Evolutionary conservation across 1,140 invertebrate genomes (phyloP).

Genomic region (Dysdera silvatica): DNA sequence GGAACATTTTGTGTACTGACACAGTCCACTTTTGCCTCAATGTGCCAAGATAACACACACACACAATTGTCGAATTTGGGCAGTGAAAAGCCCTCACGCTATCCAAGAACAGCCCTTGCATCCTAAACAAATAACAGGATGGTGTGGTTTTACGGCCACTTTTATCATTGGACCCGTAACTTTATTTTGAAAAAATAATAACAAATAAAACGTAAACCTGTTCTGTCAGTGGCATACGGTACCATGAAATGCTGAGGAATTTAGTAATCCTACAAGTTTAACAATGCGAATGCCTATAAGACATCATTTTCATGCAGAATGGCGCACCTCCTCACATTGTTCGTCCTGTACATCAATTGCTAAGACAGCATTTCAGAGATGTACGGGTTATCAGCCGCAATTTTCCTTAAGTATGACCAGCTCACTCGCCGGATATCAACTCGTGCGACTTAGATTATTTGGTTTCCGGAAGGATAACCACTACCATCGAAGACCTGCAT

Average conservation of each 20-base stretch:
- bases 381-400: not conserved
- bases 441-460: no score
- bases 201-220: not conserved
- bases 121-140: not conserved
- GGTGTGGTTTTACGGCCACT: slow-evolving; percentile 4
- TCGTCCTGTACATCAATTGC: not conserved
- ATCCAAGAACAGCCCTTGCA: not conserved
- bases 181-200: not conserved
- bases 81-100: not conserved
- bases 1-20: slow-evolving; percentile 3
- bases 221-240: not conserved
- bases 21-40: not conserved
- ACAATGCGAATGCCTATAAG: not conserved
- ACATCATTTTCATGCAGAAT: not conserved
- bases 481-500: no score
- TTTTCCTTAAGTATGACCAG: not conserved
- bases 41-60: not conserved
- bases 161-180: slow-evolving; percentile 5
- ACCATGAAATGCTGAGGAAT: slow-evolving; percentile 1
- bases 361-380: not conserved
- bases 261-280: not conserved
- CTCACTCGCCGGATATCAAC: not conserved
- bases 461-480: no score
- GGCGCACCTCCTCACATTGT: not conserved
- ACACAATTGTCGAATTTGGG: not conserved